Evolutionary conservation across 92 coral and sea anemone genomes (phyloP).

Genomic region (Epizoanthus scotinus): DNA sequence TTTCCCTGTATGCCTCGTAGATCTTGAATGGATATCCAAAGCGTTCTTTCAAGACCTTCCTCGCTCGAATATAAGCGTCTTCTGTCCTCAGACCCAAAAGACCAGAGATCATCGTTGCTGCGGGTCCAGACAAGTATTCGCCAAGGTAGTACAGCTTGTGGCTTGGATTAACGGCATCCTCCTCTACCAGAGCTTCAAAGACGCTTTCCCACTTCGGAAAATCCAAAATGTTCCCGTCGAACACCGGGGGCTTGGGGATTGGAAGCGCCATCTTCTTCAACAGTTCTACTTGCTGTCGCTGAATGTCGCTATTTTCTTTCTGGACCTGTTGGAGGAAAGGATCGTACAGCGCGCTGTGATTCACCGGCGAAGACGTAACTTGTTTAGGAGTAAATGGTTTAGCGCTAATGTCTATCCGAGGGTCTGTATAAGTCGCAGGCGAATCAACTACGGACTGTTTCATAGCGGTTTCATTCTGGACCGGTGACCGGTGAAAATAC

Average conservation of each 20-base stretch:
- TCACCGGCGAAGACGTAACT: not conserved
- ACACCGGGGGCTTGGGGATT: conserved; percentile 20
- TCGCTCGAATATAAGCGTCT: too few species aligned
- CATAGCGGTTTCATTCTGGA: not conserved
- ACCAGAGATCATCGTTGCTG: too few species aligned
- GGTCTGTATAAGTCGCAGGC: not conserved
- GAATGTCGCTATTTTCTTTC: conserved; percentile 9
- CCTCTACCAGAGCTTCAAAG: too few species aligned
- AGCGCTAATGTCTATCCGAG: not conserved
- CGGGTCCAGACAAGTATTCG: too few species aligned
- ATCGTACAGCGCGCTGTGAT: not conserved
- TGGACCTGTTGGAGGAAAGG: conserved; percentile 14
- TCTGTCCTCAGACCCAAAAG: too few species aligned
- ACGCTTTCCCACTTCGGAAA: too few species aligned
- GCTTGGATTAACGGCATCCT: too few species aligned
- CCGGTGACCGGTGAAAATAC: not conserved
- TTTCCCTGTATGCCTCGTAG: conserved; percentile 30
- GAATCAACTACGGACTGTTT: not conserved
- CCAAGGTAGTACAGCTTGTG: too few species aligned
- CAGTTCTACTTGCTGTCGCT: conserved; percentile 1
- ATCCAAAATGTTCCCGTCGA: too few species aligned
- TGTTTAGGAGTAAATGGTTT: not conserved
- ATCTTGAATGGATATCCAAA: conserved; percentile 44
- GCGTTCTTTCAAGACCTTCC: conserved; percentile 28
- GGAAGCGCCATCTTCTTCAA: conserved; percentile 11